phyloP scores from a whole-genome alignment of 2,888 invertebrate species.

The Blomia tropicalis region DNA sequence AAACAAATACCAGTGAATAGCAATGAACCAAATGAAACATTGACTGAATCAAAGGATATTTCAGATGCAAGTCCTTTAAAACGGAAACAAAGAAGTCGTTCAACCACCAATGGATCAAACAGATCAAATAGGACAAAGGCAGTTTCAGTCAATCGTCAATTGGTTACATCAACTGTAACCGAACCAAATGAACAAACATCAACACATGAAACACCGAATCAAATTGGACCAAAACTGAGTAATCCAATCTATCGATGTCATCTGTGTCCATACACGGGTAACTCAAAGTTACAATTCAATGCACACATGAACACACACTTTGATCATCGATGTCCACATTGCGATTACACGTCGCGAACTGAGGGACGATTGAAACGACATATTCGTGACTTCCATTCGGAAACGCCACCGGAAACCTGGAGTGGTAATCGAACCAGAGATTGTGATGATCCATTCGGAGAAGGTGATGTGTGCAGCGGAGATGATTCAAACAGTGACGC shows the following conservation, averaged over 20 bases:
- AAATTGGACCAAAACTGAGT: not conserved
- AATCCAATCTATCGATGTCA: slow-evolving; percentile 36
- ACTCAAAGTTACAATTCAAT: slow-evolving; percentile 40
- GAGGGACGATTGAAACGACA: slow-evolving; percentile 42
- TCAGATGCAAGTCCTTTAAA: not conserved
- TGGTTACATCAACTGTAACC: not conserved
- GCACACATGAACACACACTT: slow-evolving; percentile 44
- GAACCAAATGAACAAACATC: too few relatives aligned
- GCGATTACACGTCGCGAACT: slow-evolving; percentile 42
- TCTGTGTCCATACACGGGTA: slow-evolving; percentile 39
- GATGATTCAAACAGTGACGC: slow-evolving; percentile 22
- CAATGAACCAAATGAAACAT: not conserved
- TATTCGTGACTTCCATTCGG: slow-evolving; percentile 34
- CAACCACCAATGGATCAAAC: not conserved
- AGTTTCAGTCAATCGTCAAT: not conserved
- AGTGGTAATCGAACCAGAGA: slow-evolving; percentile 32
- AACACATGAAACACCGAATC: not conserved
- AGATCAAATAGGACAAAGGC: not conserved
- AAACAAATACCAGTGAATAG: not conserved
- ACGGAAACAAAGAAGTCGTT: not conserved
- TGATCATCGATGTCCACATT: slow-evolving; percentile 42
- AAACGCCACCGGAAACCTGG: slow-evolving; percentile 35
- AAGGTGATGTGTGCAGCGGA: not conserved
- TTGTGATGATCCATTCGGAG: slow-evolving; percentile 27
- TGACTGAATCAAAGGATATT: not conserved